These are phyloP conservation scores for Euwallacea similis DNA, from an alignment of 1,140 invertebrate species.

Conservation along the genomic window DNA sequence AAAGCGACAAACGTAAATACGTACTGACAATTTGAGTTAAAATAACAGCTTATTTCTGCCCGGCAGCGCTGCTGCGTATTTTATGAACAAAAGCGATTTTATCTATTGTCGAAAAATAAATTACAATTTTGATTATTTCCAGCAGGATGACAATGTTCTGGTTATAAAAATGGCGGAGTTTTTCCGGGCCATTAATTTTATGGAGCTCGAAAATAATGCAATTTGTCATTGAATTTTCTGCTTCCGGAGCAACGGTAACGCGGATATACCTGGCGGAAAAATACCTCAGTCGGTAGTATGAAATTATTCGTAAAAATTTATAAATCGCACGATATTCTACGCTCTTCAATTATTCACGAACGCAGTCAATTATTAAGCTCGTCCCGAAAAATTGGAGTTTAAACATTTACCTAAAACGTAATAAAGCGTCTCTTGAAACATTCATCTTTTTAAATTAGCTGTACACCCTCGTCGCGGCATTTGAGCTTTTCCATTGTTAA, in stretches of 20 bases:
- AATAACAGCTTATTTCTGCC: neutral
- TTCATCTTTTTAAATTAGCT: conserved; percentile 12
- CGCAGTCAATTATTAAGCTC: neutral
- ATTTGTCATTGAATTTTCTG: conserved; percentile 27
- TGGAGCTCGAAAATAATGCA: conserved; percentile 7
- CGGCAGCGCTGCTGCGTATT: neutral
- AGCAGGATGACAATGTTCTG: conserved; percentile 13
- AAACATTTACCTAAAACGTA: conserved; percentile 13
- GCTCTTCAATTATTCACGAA: too few species aligned
- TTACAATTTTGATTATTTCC: conserved; percentile 9
- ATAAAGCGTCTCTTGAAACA: conserved; percentile 7
- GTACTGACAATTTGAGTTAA: neutral
- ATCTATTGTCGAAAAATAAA: conserved; percentile 12
- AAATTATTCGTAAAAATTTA: neutral
- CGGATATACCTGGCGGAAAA: conserved; percentile 3
- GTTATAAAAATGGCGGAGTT: conserved; percentile 22
- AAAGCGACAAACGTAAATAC: neutral
- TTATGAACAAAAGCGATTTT: conserved; percentile 4
- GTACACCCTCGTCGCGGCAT: neutral
- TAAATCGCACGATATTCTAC: too few species aligned
- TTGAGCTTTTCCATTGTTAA: conserved; percentile 1
- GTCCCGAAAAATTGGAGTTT: neutral
- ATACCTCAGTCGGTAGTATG: conserved; percentile 1
- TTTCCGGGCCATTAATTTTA: conserved; percentile 21
- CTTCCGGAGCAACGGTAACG: conserved; percentile 9